Evolutionary conservation across 2,113 vertebrate species (phyloP), one percentile per base, ranked within the genome.

Genomic region (Axis porcinus): DNA sequence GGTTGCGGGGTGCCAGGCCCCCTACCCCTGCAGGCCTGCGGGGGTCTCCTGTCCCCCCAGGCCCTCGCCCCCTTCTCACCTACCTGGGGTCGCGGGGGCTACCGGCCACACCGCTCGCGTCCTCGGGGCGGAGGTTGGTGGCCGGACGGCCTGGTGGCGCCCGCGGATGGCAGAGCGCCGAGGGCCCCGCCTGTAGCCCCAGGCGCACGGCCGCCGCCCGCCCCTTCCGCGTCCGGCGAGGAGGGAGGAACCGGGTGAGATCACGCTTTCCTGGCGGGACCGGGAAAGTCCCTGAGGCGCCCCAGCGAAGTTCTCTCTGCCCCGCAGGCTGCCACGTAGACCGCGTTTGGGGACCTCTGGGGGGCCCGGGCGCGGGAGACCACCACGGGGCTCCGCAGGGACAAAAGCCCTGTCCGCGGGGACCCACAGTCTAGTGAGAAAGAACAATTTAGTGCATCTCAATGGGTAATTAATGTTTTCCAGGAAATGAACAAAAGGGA

Each of bases 151-250:
- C 33, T 0, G n/a, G 16, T 14, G 36, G 33, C 25, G 76, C 81
- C 21, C 0, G 52, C 58, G 2, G 81, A 7, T 1, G 13, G 11
- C 55, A 2, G 19, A 7, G 50, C 7, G 17, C 54, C 0, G 1
- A 60, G 28, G 55, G 33, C 28, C 28, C 23, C 62, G 14, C 11
- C 8, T 12, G 25, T 19, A 6, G 45, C 21, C 6, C n/a, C 23
- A 13, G 67, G 84, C 30, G 33, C 58, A 6, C 2, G 23, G 52
- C 50, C 76, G 28, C 25, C 8, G 64, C 86, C 97, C 50, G 60
- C 95, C 93, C 50, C 91, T 96, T 96, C 97, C 95, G 89, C 23
- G 74, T n/a, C 62, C 3, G 47, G n/a, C 11, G 10, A 30, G 52
- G n/a, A 4, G 27, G 54, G 13, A 11, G 50, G 52, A 25, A 50